Percentiles rank a stretch among this genome's conserved stretches.
Conservation (phyloP, 1,140 invertebrate species). For the Lepidurus couesii region DNA sequence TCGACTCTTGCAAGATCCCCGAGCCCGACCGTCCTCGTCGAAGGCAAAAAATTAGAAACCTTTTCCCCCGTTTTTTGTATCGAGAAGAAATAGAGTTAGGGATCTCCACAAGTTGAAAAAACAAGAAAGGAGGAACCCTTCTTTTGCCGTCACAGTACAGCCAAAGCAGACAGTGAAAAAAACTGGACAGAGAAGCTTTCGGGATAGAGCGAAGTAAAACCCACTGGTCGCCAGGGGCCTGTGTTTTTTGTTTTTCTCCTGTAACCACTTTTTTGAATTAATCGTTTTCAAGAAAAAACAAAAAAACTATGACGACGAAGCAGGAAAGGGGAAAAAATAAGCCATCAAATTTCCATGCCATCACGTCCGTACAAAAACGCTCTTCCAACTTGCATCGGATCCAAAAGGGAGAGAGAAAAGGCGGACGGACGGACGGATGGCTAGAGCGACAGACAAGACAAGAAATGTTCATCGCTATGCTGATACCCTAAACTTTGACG, state of each 20-base stretch:
- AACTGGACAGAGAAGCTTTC: conserved; percentile 21
- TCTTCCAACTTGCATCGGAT: not conserved
- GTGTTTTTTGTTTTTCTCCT: not conserved
- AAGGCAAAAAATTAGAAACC: not conserved
- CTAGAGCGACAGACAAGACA: not conserved
- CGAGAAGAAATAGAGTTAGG: not conserved
- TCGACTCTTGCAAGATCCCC: not conserved
- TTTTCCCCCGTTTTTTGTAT: not conserved
- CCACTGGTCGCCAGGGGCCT: conserved; percentile 5
- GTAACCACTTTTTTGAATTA: conserved; percentile 20
- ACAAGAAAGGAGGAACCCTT: not conserved
- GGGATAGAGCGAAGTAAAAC: conserved; percentile 4
- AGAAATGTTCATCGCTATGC: not conserved
- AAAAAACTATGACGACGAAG: conserved; percentile 15
- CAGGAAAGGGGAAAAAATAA: conserved; percentile 17
- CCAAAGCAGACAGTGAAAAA: conserved; percentile 13
- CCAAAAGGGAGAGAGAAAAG: not conserved
- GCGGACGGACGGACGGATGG: not conserved
- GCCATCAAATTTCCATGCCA: conserved; percentile 18
- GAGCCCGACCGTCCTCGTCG: not conserved
- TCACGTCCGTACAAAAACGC: conserved; percentile 17
- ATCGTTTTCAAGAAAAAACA: conserved; percentile 13
- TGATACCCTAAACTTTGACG: too few species aligned
- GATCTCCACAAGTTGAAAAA: conserved; percentile 1
- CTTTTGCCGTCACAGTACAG: not conserved